These are phyloP conservation scores for Peromyscus maniculatus DNA, from an alignment of 2,113 vertebrate genomes.

Conservation along the genomic window DNA sequence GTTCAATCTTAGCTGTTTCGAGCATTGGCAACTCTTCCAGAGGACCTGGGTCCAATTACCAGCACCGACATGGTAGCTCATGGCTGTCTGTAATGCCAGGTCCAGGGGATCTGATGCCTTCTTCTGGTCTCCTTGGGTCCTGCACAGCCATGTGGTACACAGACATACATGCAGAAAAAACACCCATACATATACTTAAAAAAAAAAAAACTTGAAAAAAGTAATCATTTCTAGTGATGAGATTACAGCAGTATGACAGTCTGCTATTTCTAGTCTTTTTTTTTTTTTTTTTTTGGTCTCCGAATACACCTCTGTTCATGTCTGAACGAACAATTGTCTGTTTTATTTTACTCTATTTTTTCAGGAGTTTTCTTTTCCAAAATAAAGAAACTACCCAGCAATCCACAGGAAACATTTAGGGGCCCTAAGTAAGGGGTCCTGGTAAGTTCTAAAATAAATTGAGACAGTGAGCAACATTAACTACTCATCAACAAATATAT, in stretches of 20 bases:
- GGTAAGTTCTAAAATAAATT: neutral
- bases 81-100: neutral
- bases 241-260: neutral
- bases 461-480: neutral
- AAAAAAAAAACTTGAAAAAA: neutral
- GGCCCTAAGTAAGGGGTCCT: neutral
- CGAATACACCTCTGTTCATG: neutral
- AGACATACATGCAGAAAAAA: neutral
- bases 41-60: neutral
- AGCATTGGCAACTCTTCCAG: neutral
- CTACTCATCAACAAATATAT: neutral
- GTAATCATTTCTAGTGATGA: neutral
- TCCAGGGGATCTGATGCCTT: neutral
- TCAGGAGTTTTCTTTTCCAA: neutral
- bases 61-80: neutral
- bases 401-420: neutral
- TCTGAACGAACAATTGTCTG: constrained; percentile 4
- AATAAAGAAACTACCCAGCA: neutral
- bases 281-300: no score
- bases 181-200: neutral
- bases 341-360: neutral
- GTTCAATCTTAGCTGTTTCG: neutral
- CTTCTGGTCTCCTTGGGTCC: neutral
- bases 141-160: neutral
- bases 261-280: neutral